A percentile compares a stretch with the other conserved stretches of the same genome.
phyloP scores from a whole-genome alignment of 2,888 invertebrate genomes.

The Esperia sulphurella region DNA sequence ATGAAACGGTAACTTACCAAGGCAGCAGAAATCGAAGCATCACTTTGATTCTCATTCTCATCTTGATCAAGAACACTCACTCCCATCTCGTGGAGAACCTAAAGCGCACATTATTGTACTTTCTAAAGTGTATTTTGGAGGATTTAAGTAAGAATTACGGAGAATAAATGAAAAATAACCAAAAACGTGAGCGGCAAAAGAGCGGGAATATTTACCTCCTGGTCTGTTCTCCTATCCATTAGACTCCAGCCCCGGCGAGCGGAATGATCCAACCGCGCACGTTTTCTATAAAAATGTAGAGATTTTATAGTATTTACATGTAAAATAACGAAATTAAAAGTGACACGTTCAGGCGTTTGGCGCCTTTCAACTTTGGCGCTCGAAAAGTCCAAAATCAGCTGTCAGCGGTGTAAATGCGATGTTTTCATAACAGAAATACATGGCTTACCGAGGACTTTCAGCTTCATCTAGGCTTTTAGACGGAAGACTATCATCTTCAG shows the following conservation, averaged over 20 bases:
- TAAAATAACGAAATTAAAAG: slow-evolving; percentile 10
- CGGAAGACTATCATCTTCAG: slow-evolving; percentile 39
- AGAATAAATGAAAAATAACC: not conserved
- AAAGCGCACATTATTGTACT: not conserved
- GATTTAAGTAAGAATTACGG: not conserved
- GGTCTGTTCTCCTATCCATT: slow-evolving; percentile 64
- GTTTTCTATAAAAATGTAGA: slow-evolving; percentile 52
- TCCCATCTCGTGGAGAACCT: slow-evolving; percentile 73
- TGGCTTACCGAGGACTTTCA: slow-evolving; percentile 57
- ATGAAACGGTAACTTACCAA: not conserved
- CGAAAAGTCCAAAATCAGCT: slow-evolving; percentile 71
- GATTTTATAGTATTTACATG: slow-evolving; percentile 12
- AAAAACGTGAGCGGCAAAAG: slow-evolving; percentile 37
- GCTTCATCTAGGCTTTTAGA: slow-evolving; percentile 35
- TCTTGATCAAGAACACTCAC: slow-evolving; percentile 62
- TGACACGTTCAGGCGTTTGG: slow-evolving; percentile 33
- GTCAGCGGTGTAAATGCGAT: slow-evolving; percentile 45
- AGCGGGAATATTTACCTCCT: slow-evolving; percentile 64
- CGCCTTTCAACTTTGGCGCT: slow-evolving; percentile 73
- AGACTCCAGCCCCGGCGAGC: slow-evolving; percentile 68
- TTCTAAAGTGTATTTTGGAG: not conserved
- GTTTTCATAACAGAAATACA: slow-evolving; percentile 21
- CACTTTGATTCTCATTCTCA: slow-evolving; percentile 32
- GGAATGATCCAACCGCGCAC: slow-evolving; percentile 45
- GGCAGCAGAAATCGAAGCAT: slow-evolving; percentile 7